Evolutionary conservation across 2,113 vertebrate genomes (phyloP), one percentile per base, ranked within the genome.

Genomic region (Ctenodactylus gundi): DNA sequence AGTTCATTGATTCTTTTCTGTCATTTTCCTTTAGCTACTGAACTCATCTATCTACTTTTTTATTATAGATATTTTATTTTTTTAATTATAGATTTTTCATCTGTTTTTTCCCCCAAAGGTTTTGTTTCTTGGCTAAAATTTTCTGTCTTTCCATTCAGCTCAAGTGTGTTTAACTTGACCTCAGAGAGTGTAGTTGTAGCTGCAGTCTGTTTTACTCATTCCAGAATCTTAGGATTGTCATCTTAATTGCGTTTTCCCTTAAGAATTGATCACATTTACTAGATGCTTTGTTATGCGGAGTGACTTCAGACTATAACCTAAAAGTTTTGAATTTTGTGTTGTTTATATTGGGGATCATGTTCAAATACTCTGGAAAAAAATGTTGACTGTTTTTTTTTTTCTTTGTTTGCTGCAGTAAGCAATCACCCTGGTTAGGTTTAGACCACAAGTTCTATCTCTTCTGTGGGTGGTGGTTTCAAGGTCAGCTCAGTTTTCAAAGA

Each of bases 331-430:
- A 64, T 39, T 62, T 62, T 75, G 41, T 41, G 7, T 51, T 91
- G 18, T 75, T 88, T 55, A 73, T 10, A 57, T 21, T 75, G 27
- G 57, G 65, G 64, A 25, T 84, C 10, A 5, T 53, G 17, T 60
- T 85, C 58, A 88, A 27, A 82, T 94, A 8, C 36, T 93, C 31
- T 91, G 34, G 51, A 21, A 90, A 21, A 90, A 68, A 95, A 87
- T 80, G 14, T 68, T 81, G 57, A 29, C 21, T 34, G 49, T n/a
- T n/a, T 11, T 51, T 25, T 44, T 78, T 87, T 85, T 65, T 67
- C 8, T 46, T 81, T 87, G 25, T 67, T 49, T 88, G 67, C 34
- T 90, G 81, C 8, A 77, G 62, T 60, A 65, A 29, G 3, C 20
- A 41, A 25, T 94, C 17, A 49, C 11, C 14, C 2, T 46, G 46